Conservation (phyloP, 1,140 invertebrate genomes). For the Anastatus disparis region DNA sequence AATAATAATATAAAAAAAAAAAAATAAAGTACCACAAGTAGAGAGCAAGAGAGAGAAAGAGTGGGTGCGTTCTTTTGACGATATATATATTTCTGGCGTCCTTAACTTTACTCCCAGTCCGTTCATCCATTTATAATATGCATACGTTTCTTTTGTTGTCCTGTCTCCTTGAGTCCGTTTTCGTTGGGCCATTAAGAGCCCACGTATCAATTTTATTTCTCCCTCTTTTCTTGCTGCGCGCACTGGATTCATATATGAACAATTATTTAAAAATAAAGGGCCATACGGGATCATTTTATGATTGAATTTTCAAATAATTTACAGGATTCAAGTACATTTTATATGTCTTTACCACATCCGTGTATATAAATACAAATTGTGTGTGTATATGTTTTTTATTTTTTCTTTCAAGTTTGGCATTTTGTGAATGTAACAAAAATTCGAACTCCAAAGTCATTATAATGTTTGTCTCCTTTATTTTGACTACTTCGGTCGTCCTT, state of each 20-base stretch:
- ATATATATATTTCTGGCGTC: conserved; percentile 62
- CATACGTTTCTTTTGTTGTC: conserved; percentile 59
- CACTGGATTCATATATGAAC: neutral
- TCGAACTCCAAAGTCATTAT: conserved; percentile 31
- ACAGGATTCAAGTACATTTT: neutral
- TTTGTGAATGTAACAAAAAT: neutral
- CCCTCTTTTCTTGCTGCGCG: neutral
- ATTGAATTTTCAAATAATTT: conserved; percentile 24
- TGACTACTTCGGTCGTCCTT: neutral
- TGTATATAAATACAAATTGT: too few species aligned
- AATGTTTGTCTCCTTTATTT: neutral
- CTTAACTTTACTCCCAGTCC: conserved; percentile 56
- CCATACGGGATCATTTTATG: neutral
- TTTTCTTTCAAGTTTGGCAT: too few species aligned
- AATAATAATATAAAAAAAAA: too few species aligned
- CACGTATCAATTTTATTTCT: conserved; percentile 65
- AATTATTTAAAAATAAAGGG: too few species aligned
- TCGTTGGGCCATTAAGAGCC: conserved; percentile 60
- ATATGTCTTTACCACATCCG: neutral
- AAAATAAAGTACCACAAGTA: too few species aligned
- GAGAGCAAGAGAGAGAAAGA: conserved; percentile 29
- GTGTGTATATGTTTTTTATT: too few species aligned
- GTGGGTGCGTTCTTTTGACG: conserved; percentile 57
- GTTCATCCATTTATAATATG: conserved; percentile 63
- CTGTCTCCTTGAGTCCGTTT: conserved; percentile 57